Base-by-base conservation (phyloP, 2,797 vertebrate species). In the Gymnocypris eckloni region DNA sequence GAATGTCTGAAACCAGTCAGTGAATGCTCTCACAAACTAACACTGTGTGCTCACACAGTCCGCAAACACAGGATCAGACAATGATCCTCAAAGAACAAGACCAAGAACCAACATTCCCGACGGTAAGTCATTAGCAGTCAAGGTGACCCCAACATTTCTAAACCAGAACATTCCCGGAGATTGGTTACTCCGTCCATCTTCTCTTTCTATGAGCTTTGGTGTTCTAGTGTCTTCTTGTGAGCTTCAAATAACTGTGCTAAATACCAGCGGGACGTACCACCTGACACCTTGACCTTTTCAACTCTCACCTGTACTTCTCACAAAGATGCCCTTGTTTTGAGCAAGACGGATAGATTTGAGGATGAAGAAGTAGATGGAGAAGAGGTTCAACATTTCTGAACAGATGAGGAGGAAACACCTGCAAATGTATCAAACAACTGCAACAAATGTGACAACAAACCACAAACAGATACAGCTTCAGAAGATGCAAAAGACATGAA, bases 211-310 rank as follows among this genome's bases (percentile, higher is more conserved):
- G 41, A 86, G 81, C 84, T 48, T 54, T 56, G 79, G 15, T 41
- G 52, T 45, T 75, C 52, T 52, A 81, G 70, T 39, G 33, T 78
- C 28, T 83, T 80, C 61, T 83, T 77, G 45, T 39, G 54, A 69
- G 70, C 11, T 45, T 93, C 86, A 85, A 92, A 80, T 88, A 89
- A 87, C 86, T 88, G 87, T 94, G 93, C 79, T 86, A 94, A 93
- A 94, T 95, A 94, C 93, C 91, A 92, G 93, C 94, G 92, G 91
- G 89, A 93, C 92, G 90, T 93, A 94, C 91, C 92, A 92, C 91
- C 92, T 93, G 93, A 94, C 92, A 94, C 70, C 82, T 56, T 91
- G 93, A 94, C 93, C 94, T 37, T 87, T 85, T 85, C 90, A 94
- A 88, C 92, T 91, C 93, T 91, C 76, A 91, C 91, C 92, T 94